A percentile compares a stretch with the other conserved stretches of the same genome.
Conservation (phyloP, 2,113 vertebrate genomes). For the Phyllostomus discolor region DNA sequence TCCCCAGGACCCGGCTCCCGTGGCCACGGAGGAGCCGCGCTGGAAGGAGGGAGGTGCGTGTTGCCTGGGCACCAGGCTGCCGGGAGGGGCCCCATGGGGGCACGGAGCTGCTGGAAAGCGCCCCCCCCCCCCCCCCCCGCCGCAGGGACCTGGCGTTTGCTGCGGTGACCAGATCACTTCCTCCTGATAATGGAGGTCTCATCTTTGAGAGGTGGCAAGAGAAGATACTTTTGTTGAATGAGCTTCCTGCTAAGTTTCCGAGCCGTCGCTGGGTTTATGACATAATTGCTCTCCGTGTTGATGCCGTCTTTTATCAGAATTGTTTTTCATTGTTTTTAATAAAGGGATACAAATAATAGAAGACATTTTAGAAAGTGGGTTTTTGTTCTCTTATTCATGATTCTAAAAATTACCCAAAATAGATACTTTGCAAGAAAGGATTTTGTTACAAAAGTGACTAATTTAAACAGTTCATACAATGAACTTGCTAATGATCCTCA, state of each 20-base stretch:
- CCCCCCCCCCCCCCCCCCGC: constrained; percentile 38
- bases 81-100: rapidly evolving
- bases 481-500: constrained; percentile 78
- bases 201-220: constrained; percentile 75
- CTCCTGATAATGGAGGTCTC: constrained; percentile 70
- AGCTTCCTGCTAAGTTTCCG: constrained; percentile 82
- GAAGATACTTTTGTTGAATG: constrained; percentile 72
- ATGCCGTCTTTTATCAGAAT: constrained; percentile 82
- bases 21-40: background rate
- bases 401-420: constrained; percentile 80
- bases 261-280: constrained; percentile 76
- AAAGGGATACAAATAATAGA: constrained; percentile 81
- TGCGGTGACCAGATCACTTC: constrained; percentile 24
- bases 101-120: background rate
- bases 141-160: constrained; percentile 14
- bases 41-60: background rate
- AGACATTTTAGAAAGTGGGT: constrained; percentile 73
- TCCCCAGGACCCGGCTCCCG: background rate
- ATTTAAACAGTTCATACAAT: constrained; percentile 79
- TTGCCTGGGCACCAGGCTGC: background rate
- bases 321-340: constrained; percentile 82
- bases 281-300: constrained; percentile 82
- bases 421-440: constrained; percentile 70
- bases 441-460: constrained; percentile 76
- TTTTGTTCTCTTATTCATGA: constrained; percentile 79